A percentile compares a stretch with the other conserved stretches of the same genome.
Evolutionary conservation across 2,797 vertebrate genomes (phyloP).

Genomic region (Syngnathus rostellatus): DNA sequence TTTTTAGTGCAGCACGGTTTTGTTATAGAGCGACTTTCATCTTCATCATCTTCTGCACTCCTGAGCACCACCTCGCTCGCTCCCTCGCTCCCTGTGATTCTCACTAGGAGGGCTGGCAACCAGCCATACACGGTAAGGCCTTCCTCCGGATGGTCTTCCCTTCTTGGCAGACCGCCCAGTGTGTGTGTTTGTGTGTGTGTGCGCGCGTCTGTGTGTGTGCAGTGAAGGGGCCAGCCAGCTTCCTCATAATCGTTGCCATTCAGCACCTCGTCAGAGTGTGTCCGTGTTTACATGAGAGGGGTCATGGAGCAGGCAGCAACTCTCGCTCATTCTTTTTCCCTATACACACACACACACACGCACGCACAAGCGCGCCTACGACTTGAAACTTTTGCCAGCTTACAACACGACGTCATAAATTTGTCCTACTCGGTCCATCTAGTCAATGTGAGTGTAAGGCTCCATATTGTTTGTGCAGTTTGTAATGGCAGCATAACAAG

Average conservation of each 20-base stretch:
- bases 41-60: neutral
- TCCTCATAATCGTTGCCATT: slow-evolving; percentile 67
- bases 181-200: slow-evolving; percentile 30
- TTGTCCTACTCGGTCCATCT: too few species aligned
- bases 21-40: neutral
- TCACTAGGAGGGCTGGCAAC: slow-evolving; percentile 57
- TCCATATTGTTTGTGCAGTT: neutral
- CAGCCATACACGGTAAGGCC: slow-evolving; percentile 59
- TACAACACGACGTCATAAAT: too few species aligned
- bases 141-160: slow-evolving; percentile 66
- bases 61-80: neutral
- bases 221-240: slow-evolving; percentile 11
- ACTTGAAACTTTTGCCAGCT: too few species aligned
- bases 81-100: slow-evolving; percentile 12
- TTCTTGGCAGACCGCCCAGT: slow-evolving; percentile 65
- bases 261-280: slow-evolving; percentile 67
- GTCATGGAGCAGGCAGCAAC: slow-evolving; percentile 70
- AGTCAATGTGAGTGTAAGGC: too few species aligned
- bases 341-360: slow-evolving; percentile 11
- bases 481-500: neutral
- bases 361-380: slow-evolving; percentile 5
- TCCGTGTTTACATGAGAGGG: slow-evolving; percentile 72
- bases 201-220: slow-evolving; percentile 31
- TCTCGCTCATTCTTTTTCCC: slow-evolving; percentile 43
- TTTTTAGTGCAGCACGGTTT: neutral